Evolutionary conservation across 2,113 vertebrate species (phyloP).

Genomic region (Synchiropus splendidus): DNA sequence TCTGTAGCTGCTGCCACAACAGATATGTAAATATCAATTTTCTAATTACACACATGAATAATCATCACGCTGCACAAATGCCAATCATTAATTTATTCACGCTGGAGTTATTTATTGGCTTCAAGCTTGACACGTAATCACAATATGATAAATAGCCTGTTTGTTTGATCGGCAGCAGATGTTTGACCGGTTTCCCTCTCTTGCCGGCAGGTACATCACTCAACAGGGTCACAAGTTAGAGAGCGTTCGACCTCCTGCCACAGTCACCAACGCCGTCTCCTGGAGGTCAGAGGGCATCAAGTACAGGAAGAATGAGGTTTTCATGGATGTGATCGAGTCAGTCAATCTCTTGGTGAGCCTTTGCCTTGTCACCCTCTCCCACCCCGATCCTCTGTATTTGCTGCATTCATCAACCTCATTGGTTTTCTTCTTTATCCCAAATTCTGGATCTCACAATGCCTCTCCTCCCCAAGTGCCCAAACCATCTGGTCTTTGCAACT

Average conservation of each 20-base stretch:
- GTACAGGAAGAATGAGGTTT: constrained; percentile 77
- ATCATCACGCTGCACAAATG: constrained; percentile 13
- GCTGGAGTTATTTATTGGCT: constrained; percentile 10
- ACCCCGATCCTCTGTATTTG: too few relatives aligned
- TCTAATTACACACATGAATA: constrained; percentile 40
- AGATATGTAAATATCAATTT: constrained; percentile 38
- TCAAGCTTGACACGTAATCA: neutral
- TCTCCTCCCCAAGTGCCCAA: too few relatives aligned
- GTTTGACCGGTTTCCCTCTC: neutral
- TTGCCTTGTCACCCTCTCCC: too few relatives aligned
- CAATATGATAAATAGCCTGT: too few relatives aligned
- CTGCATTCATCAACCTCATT: too few relatives aligned
- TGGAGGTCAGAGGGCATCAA: constrained; percentile 77
- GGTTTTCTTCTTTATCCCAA: too few relatives aligned
- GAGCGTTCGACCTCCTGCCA: constrained; percentile 70
- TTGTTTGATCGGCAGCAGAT: neutral
- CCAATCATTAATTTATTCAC: constrained; percentile 19
- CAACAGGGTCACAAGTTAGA: constrained; percentile 73
- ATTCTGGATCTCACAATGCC: too few relatives aligned
- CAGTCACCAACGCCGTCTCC: constrained; percentile 74
- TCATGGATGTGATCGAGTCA: constrained; percentile 76
- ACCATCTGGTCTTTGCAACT: too few relatives aligned
- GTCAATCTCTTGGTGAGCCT: constrained; percentile 72
- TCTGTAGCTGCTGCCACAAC: constrained; percentile 15
- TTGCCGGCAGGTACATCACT: constrained; percentile 69